Evolutionary conservation across 2,888 invertebrate genomes (phyloP), one percentile per base, ranked within the genome.

Genomic region (Scaptomyza tumidula): DNA sequence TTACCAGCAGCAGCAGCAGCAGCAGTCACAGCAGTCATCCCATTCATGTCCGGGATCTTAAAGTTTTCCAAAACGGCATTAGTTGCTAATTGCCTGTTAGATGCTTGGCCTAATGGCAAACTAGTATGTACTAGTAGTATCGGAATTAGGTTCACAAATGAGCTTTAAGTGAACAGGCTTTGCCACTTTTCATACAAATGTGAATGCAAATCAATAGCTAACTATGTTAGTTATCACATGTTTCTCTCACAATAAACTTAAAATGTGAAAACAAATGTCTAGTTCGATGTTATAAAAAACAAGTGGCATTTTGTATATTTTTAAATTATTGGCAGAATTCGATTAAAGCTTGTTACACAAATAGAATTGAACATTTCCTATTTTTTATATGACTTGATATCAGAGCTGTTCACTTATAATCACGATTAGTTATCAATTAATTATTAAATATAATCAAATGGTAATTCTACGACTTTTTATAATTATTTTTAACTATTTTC

Each of bases 41-140:
- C 46, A 1, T 27, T 13, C 64, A 43, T 41, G 66, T 48, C 63
- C 58, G 45, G 64, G 54, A 46, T 63, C 49, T 74, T 61, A 50
- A 67, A 68, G 61, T 54, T 68, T 62, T 70, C 55, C 46, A 31
- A 70, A 75, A 70, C 77, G 43, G 61, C 71, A 71, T 75, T 75
- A 73, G 68, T 41, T 63, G 72, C 80, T 86, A 84, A 84, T 84
- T 84, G 71, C 80, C 70, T 75, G 78, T 73, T 76, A 58, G 72
- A 68, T 68, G 69, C 35, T 46, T 27, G 52, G 65, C 62, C 67
- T 70, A 79, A 77, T 75, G 66, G 62, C 57, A 46, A 66, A 60
- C 62, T 50, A 46, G 41, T 16, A 41, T 41, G 16, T 16, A 4
- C 16, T 41, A 6, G 11, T 19, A 11, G 61, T 60, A 52, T 60